A percentile compares a stretch with the other conserved stretches of the same genome.
Conservation (phyloP, 2,113 vertebrate genomes). For the Melanerpes aurifrons region DNA sequence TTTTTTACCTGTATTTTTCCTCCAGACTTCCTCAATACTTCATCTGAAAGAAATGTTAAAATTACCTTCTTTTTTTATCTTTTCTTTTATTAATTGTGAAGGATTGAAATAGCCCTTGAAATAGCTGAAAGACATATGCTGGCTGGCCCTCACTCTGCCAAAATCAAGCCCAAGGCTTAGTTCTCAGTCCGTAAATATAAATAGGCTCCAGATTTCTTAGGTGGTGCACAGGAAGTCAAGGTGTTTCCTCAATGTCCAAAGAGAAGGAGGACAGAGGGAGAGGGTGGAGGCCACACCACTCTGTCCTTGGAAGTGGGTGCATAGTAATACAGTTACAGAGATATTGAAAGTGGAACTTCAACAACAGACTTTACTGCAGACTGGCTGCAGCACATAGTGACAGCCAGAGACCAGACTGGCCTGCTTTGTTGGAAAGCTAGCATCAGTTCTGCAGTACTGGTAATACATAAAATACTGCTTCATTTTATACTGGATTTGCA, state of each 20-base stretch:
- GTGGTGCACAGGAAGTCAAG: not conserved
- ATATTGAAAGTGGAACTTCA: not conserved
- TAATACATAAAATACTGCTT: not conserved
- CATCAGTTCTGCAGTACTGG: not conserved
- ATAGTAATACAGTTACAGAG: not conserved
- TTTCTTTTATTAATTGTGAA: not conserved
- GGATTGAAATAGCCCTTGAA: no score
- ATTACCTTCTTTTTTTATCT: no score
- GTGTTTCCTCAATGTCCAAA: not conserved
- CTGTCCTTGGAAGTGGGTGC: not conserved
- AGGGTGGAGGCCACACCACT: not conserved
- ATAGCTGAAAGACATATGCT: fast-evolving
- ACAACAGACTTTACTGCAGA: fast-evolving
- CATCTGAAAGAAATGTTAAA: not conserved
- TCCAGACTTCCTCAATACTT: not conserved
- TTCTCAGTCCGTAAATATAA: not conserved
- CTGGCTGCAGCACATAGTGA: not conserved
- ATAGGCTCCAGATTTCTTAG: not conserved
- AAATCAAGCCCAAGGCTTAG: no score
- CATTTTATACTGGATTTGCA: not conserved
- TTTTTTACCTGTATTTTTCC: not conserved
- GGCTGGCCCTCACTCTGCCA: not conserved
- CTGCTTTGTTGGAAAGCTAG: not conserved
- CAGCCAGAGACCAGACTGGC: fast-evolving
- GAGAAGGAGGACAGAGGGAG: not conserved